phyloP scores from a whole-genome alignment of 2,888 invertebrate species.

The Microctonus hyperodae region DNA sequence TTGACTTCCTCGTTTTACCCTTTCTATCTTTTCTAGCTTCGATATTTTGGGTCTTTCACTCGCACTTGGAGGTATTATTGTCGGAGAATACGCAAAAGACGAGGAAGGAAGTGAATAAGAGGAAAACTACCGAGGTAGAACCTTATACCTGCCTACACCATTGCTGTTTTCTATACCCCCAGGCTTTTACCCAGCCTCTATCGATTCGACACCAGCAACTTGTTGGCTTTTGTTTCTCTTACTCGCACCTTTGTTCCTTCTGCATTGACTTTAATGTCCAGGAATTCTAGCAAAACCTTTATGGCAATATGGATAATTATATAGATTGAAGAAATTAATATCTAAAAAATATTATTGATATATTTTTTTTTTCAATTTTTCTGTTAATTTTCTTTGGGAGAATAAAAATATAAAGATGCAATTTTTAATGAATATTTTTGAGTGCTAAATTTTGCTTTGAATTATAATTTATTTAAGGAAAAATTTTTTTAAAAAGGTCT shows the following conservation, averaged over 20 bases:
- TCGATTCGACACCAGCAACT: slow-evolving; percentile 62
- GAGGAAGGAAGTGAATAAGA: slow-evolving; percentile 17
- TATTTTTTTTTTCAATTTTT: too few species aligned
- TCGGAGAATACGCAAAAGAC: neutral
- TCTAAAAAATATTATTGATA: too few species aligned
- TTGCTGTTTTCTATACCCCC: slow-evolving; percentile 36
- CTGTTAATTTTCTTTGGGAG: too few species aligned
- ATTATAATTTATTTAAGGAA: too few species aligned
- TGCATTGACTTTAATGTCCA: neutral
- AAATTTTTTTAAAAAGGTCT: too few species aligned
- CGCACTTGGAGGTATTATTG: neutral
- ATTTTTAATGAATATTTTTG: too few species aligned
- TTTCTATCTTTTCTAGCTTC: neutral
- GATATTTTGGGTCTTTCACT: neutral
- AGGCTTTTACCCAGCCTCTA: slow-evolving; percentile 52
- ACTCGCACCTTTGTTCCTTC: slow-evolving; percentile 18
- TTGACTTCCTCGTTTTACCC: neutral
- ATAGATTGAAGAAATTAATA: too few species aligned
- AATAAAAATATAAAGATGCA: too few species aligned
- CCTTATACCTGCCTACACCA: slow-evolving; percentile 47
- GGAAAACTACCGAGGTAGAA: slow-evolving; percentile 41
- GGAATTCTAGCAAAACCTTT: slow-evolving; percentile 4
- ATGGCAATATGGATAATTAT: too few species aligned
- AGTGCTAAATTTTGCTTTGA: too few species aligned
- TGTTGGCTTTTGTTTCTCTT: slow-evolving; percentile 52